phyloP scores from a whole-genome alignment of 2,797 vertebrate species.

The Odontamblyopus lacepedii region DNA sequence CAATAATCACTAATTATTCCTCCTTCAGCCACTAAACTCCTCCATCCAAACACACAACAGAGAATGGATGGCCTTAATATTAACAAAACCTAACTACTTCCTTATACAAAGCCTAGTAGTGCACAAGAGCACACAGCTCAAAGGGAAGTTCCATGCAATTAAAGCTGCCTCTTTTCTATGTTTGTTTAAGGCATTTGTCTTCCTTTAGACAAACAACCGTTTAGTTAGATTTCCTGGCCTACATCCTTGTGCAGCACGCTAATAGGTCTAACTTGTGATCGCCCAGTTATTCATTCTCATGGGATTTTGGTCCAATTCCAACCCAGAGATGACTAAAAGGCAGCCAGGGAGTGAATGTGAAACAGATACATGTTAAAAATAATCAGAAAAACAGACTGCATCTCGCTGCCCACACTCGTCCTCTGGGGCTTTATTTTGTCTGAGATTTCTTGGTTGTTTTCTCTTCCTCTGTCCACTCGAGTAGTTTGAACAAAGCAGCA shows the following conservation, averaged over 20 bases:
- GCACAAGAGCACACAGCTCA: neutral
- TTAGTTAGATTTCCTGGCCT: constrained; percentile 48
- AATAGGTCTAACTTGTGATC: constrained; percentile 38
- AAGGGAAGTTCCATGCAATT: constrained; percentile 7
- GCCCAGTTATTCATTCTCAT: constrained; percentile 30
- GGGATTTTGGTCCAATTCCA: constrained; percentile 29
- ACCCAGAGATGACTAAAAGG: constrained; percentile 30
- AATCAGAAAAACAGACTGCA: constrained; percentile 47
- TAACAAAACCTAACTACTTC: constrained; percentile 26
- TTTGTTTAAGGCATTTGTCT: constrained; percentile 6
- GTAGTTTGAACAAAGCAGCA: constrained; percentile 60
- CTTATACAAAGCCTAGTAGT: constrained; percentile 8
- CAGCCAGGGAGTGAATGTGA: constrained; percentile 7
- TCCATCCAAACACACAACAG: constrained; percentile 8
- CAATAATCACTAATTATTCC: constrained; percentile 67
- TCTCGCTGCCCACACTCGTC: constrained; percentile 43
- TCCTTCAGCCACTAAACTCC: constrained; percentile 28
- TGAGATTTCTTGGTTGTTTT: constrained; percentile 46
- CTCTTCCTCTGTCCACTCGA: constrained; percentile 39
- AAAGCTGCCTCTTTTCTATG: constrained; percentile 11
- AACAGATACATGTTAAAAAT: constrained; percentile 51
- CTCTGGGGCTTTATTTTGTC: constrained; percentile 51
- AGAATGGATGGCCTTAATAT: constrained; percentile 43
- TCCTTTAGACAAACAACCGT: constrained; percentile 7
- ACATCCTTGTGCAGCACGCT: constrained; percentile 38